Evolutionary conservation across 2,888 invertebrate species (phyloP), one percentile per base, ranked within the genome.

Genomic region (Eubasilissa splendida): DNA sequence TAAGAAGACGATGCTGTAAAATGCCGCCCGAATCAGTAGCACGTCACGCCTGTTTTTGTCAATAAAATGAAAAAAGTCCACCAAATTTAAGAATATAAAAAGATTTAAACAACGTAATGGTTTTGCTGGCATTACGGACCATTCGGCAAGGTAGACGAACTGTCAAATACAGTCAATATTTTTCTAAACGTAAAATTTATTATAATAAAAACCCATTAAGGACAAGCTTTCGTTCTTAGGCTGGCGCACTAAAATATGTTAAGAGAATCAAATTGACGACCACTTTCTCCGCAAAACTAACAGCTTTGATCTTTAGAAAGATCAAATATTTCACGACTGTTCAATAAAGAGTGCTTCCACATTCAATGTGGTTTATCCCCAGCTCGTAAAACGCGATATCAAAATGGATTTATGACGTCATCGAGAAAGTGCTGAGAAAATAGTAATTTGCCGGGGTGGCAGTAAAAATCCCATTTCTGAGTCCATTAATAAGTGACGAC

Each of bases 401-500:
- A 74, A 74, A 74, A 59, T 50, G 59, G 56, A 74, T 74, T 74
- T 74, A 74, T 74, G 74, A 74, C 74, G 59, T 31, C 74, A 74
- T 59, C 74, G n/a, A 74, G 42, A 59, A 59, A 59, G 56, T 50
- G 58, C 60, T 59, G 59, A 74, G 74, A 74, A 68, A 68, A 68
- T 68, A 68, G 68, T 68, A 68, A 68, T 68, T 68, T 68, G 68
- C n/a, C n/a, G 14, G 50, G 52, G 52, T 14, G 52, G 68, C 50
- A 68, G 68, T 68, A 68, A 68, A 68, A 68, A 68, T 68, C 68
- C 52, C 68, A 68, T 50, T 68, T 68, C 68, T 52, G 50, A 50
- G n/a, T 50, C 50, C 68, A 68, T 68, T 68, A 50, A 50, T 50
- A 68, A 33, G 50, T n/a, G 68, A 50, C 50, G 50, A 68, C 50